phyloP scores from a whole-genome alignment of 1,140 invertebrate species.

The Drosophila kurseongensis region DNA sequence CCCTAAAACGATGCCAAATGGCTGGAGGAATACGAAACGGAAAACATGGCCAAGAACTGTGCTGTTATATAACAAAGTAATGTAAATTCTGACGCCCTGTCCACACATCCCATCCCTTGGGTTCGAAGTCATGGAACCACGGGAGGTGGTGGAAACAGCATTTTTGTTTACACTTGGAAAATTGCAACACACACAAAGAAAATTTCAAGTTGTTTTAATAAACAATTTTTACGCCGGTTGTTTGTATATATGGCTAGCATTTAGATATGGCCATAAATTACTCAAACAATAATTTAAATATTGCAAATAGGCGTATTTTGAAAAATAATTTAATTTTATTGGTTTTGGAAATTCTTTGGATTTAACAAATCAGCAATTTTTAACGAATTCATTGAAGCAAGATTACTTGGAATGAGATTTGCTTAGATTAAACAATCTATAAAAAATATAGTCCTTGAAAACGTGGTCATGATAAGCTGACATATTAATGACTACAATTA shows the following conservation, averaged over 20 bases:
- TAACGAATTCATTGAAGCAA: neutral
- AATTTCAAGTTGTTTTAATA: slow-evolving; percentile 19
- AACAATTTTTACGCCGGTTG: slow-evolving; percentile 11
- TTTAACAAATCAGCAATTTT: neutral
- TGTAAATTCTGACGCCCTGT: slow-evolving; percentile 35
- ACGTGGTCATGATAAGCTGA: slow-evolving; percentile 23
- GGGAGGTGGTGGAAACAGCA: neutral
- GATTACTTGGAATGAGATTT: slow-evolving; percentile 1
- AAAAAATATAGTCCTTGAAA: slow-evolving; percentile 26
- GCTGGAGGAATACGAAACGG: slow-evolving; percentile 15
- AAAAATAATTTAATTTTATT: neutral
- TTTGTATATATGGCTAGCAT: neutral
- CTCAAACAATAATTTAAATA: slow-evolving; percentile 16
- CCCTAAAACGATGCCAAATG: slow-evolving; percentile 35
- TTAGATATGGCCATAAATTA: slow-evolving; percentile 6
- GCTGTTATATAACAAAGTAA: slow-evolving; percentile 40
- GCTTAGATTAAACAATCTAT: slow-evolving; percentile 24
- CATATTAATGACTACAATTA: slow-evolving; percentile 16
- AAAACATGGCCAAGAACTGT: slow-evolving; percentile 15
- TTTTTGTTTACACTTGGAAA: slow-evolving; percentile 21
- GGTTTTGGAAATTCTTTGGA: neutral
- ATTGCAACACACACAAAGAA: slow-evolving; percentile 25
- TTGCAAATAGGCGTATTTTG: neutral
- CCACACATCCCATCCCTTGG: slow-evolving; percentile 7
- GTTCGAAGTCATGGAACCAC: slow-evolving; percentile 8